Evolutionary conservation across 2,797 vertebrate species (phyloP), one percentile per base, ranked within the genome.

Genomic region (Serranus cabrilla): DNA sequence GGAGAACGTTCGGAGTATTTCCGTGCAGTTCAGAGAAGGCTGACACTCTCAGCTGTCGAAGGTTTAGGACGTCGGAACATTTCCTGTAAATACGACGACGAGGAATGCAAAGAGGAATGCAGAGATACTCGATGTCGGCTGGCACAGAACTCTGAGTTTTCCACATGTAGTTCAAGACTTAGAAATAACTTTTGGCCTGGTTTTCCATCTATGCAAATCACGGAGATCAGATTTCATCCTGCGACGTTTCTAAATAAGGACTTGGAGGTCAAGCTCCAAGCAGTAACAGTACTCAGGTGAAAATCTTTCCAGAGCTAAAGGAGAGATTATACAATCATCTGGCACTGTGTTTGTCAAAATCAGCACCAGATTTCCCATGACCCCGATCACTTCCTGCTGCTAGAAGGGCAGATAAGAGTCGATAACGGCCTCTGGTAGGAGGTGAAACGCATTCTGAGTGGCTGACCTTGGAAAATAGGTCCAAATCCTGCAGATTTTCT

Each of bases 121-220:
- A 43, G 51, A 51, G 70, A 78, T 21, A 18, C 42, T 50, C 34
- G 75, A 66, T n/a, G 77, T 73, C 54, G 11, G 46, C 81, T 76
- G 71, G 76, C 85, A 55, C 61, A n/a, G 71, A 74, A 56, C 47
- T 52, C 81, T 51, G 76, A 79, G 49, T 83, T 90, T 89, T 88
- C 86, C 86, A 69, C 43, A 76, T 71, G 63, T 70, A 80, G 51
- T 80, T 83, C 21, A 75, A 84, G 47, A 57, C 75, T 76, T 79
- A 70, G 79, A 88, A 89, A 89, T 84, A 84, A 86, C 71, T 64
- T 12, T 46, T 87, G 86, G 78, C 87, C 81, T 87, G 78, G 81
- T 91, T 91, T 86, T 88, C 50, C 62, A 47, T 55, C 58, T 27
- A 46, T 56, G 76, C 56, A 17, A 71, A 55, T 71, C 21, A 43